Percentiles rank a stretch among this genome's conserved stretches.
Conservation (phyloP, 2,797 vertebrate genomes). For the Australoheros facetus region DNA sequence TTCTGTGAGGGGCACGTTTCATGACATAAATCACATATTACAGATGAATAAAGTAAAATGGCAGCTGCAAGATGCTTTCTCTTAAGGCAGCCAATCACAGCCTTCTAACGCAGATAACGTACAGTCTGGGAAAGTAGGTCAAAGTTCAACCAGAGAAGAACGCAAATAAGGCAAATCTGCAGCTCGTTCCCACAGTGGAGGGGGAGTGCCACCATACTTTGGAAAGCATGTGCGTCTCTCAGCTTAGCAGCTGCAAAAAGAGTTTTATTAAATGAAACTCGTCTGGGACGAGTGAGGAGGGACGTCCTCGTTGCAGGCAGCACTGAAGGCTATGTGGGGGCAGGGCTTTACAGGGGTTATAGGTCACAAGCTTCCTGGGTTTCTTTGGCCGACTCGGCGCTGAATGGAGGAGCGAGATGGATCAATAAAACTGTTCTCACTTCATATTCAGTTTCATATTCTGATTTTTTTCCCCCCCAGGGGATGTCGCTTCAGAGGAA, state of each 20-base stretch:
- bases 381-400: constrained; percentile 76
- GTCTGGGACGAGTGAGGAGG: constrained; percentile 23
- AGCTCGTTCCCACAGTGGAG: constrained; percentile 35
- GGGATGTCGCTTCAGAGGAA: not conserved
- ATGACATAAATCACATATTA: not conserved
- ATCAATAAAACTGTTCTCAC: not conserved
- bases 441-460: not conserved
- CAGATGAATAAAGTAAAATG: not conserved
- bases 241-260: not conserved
- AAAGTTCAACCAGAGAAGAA: constrained; percentile 71
- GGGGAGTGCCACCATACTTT: not conserved
- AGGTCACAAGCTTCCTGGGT: constrained; percentile 87
- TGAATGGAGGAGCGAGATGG: constrained; percentile 41
- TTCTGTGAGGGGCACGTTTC: not conserved
- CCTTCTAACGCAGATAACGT: not conserved
- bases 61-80: not conserved
- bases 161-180: constrained; percentile 47
- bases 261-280: not conserved
- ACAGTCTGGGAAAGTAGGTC: constrained; percentile 71
- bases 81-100: constrained; percentile 25
- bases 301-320: constrained; percentile 17
- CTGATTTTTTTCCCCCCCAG: not conserved
- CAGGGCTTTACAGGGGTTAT: constrained; percentile 81
- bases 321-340: constrained; percentile 73
- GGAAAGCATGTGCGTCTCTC: not conserved